A percentile compares a stretch with the other conserved stretches of the same genome.
Evolutionary conservation across 2,797 vertebrate species (phyloP).

Genomic region (Melanotaenia maccullochi): DNA sequence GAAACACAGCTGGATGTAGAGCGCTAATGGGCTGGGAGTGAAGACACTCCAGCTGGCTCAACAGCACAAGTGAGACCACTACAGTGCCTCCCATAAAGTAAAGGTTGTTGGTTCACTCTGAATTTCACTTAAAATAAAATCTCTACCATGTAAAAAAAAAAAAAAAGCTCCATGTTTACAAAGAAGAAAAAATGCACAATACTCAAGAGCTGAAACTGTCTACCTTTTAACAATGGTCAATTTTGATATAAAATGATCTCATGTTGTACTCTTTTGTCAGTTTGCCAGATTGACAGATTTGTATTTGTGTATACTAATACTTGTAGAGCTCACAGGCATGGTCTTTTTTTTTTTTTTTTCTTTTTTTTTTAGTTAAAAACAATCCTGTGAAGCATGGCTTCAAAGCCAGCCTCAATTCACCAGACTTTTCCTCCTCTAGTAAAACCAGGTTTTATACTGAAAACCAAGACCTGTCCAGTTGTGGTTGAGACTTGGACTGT

Average conservation of each 20-base stretch:
- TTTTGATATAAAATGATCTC: not conserved
- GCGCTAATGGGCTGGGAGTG: slow-evolving; percentile 69
- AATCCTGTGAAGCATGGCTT: slow-evolving; percentile 21
- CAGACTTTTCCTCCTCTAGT: slow-evolving; percentile 23
- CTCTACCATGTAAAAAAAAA: not conserved
- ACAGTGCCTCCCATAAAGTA: slow-evolving; percentile 60
- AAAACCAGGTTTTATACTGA: slow-evolving; percentile 50
- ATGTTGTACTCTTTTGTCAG: not conserved
- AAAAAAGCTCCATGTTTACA: not conserved
- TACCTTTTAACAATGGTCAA: not conserved
- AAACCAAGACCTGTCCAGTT: slow-evolving; percentile 64
- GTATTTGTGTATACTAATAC: not conserved
- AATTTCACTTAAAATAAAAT: slow-evolving; percentile 51
- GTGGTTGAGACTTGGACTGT: slow-evolving; percentile 64
- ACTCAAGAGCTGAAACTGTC: not conserved
- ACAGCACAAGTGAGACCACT: slow-evolving; percentile 50
- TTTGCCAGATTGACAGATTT: slow-evolving; percentile 6
- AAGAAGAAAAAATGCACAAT: not conserved
- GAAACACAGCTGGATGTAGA: slow-evolving; percentile 61
- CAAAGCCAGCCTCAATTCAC: slow-evolving; percentile 17
- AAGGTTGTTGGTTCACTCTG: slow-evolving; percentile 60
- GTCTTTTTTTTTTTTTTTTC: not conserved
- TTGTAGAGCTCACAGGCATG: not conserved
- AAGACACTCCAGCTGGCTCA: slow-evolving; percentile 76
- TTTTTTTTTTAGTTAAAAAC: not conserved